Evolutionary conservation across 2,113 vertebrate genomes (phyloP).

Genomic region (Notarius lentiginosus): DNA sequence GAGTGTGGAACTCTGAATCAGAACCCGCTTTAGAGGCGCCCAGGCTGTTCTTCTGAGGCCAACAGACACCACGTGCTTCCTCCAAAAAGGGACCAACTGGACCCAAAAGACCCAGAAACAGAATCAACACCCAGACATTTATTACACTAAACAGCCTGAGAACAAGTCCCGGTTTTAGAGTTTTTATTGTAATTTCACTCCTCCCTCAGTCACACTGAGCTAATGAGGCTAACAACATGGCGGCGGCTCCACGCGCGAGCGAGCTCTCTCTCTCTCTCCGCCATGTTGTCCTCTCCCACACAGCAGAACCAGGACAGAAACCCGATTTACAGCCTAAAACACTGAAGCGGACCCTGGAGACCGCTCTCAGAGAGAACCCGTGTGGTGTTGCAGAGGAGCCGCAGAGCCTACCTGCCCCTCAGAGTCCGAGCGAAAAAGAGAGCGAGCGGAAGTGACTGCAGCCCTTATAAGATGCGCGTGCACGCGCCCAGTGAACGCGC

Average conservation of each 20-base stretch:
- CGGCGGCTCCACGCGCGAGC: neutral
- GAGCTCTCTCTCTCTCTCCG: neutral
- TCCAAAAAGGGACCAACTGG: too few relatives aligned
- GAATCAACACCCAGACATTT: neutral
- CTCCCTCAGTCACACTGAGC: neutral
- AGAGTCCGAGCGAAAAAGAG: constrained; percentile 72
- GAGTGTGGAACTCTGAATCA: too few relatives aligned
- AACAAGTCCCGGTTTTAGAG: too few relatives aligned
- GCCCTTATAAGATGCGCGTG: neutral
- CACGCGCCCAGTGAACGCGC: neutral
- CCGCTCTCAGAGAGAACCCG: accelerated
- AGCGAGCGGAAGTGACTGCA: neutral
- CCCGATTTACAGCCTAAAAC: neutral
- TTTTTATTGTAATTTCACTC: neutral
- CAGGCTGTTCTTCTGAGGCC: neutral
- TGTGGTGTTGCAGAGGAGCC: accelerated
- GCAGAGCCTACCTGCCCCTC: constrained; percentile 46
- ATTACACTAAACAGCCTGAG: too few relatives aligned
- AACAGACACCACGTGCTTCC: neutral
- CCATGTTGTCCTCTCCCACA: neutral
- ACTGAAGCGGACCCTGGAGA: too few relatives aligned
- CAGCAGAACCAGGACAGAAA: accelerated
- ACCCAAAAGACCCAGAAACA: neutral
- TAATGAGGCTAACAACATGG: neutral
- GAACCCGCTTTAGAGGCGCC: accelerated